phyloP scores from a whole-genome alignment of 2,888 invertebrate species.

The Dione juno region DNA sequence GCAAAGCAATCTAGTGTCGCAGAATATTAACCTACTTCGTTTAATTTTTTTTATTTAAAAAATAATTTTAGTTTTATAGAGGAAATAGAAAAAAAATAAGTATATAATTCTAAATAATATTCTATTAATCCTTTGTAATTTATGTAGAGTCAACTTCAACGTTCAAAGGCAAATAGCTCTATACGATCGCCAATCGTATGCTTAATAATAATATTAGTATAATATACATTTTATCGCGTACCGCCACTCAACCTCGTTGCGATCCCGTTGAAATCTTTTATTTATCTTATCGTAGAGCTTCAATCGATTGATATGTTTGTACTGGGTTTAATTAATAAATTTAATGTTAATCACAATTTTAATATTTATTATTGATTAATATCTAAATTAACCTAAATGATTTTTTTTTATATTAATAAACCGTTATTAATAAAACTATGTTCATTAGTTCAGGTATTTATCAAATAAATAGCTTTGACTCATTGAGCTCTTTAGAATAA shows the following conservation, averaged over 20 bases:
- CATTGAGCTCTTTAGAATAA: not conserved
- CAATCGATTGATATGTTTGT: slow-evolving; percentile 6
- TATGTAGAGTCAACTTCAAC: not conserved
- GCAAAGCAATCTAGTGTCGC: slow-evolving; percentile 25
- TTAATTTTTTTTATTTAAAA: not conserved
- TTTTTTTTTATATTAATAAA: not conserved
- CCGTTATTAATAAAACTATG: not conserved
- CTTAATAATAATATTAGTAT: slow-evolving; percentile 5
- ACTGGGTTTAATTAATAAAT: slow-evolving; percentile 10
- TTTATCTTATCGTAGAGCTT: slow-evolving; percentile 6
- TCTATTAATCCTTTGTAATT: too few relatives aligned
- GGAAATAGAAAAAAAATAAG: not conserved
- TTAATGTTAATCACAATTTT: not conserved
- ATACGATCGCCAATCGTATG: not conserved
- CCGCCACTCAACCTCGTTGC: not conserved
- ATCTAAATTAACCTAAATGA: slow-evolving; percentile 8
- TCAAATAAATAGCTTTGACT: not conserved
- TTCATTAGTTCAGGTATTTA: not conserved
- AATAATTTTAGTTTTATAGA: not conserved
- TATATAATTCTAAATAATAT: too few relatives aligned
- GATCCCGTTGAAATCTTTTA: slow-evolving; percentile 43
- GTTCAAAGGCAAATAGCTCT: not conserved
- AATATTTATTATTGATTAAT: not conserved
- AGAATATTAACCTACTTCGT: slow-evolving; percentile 29
- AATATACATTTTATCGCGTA: slow-evolving; percentile 2